A percentile compares a stretch with the other conserved stretches of the same genome.
Conservation (phyloP, 2,113 vertebrate species). For the Synchiropus splendidus region DNA sequence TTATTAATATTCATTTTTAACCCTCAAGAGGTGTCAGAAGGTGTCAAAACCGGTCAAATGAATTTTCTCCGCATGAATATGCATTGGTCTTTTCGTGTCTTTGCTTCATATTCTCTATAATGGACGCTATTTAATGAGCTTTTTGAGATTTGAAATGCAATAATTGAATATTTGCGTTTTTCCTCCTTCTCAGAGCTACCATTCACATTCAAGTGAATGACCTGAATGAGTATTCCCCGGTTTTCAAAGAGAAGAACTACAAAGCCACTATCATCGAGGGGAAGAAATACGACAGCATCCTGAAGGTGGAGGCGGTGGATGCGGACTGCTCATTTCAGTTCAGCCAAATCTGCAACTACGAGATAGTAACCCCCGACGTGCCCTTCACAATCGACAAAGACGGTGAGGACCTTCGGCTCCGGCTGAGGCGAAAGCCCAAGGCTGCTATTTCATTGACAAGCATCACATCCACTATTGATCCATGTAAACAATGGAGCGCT, state of each 20-base stretch:
- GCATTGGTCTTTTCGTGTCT: not conserved
- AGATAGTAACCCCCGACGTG: slow-evolving; percentile 88
- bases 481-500: slow-evolving; percentile 21
- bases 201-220: slow-evolving; percentile 97
- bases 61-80: too few species aligned
- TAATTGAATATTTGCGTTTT: slow-evolving; percentile 3
- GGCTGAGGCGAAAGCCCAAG: slow-evolving; percentile 3
- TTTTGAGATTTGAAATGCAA: not conserved
- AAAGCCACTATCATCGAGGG: slow-evolving; percentile 84
- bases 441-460: not conserved
- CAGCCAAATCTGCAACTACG: slow-evolving; percentile 96
- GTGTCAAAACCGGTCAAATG: too few species aligned
- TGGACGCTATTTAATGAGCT: not conserved
- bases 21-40: too few species aligned
- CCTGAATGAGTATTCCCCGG: slow-evolving; percentile 87
- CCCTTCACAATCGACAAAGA: slow-evolving; percentile 92
- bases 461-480: slow-evolving; percentile 33
- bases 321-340: slow-evolving; percentile 97
- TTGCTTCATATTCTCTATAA: not conserved
- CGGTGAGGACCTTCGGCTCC: slow-evolving; percentile 62
- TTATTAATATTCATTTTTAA: too few species aligned
- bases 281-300: slow-evolving; percentile 76
- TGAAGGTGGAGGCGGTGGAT: slow-evolving; percentile 88
- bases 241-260: slow-evolving; percentile 96
- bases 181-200: slow-evolving; percentile 71